Percentiles rank a stretch among this genome's conserved stretches.
phyloP scores from a whole-genome alignment of 2,113 vertebrate species.

The Fulica atra region DNA sequence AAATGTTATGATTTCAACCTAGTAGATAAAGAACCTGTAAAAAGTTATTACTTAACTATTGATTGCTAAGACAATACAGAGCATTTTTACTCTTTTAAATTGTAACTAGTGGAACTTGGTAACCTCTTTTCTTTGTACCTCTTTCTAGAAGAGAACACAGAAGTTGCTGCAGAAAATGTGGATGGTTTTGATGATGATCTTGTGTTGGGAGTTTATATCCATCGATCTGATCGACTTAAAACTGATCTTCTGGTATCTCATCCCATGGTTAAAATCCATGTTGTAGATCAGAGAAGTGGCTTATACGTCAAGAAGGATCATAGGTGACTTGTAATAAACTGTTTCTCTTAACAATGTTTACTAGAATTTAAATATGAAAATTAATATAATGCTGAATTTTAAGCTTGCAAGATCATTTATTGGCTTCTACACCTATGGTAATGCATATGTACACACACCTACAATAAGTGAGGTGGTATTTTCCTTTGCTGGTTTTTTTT shows the following conservation, averaged over 20 bases:
- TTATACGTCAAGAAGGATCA: constrained; percentile 90
- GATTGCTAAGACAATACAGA: background rate
- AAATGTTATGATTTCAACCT: background rate
- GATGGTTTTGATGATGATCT: constrained; percentile 80
- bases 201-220: constrained; percentile 89
- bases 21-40: background rate
- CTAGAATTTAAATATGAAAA: background rate
- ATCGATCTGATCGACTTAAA: constrained; percentile 89
- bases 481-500: background rate
- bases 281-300: constrained; percentile 87
- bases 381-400: background rate
- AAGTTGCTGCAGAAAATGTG: constrained; percentile 39
- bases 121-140: background rate
- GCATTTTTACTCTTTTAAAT: background rate
- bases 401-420: accelerated
- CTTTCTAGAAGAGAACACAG: constrained; percentile 65
- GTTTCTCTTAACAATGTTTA: background rate
- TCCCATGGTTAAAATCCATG: constrained; percentile 93
- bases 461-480: background rate
- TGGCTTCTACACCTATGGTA: background rate
- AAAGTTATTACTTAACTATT: background rate
- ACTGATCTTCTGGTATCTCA: constrained; percentile 87
- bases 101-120: background rate
- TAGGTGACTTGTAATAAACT: constrained; percentile 78
- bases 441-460: background rate